Percentiles rank a stretch among this genome's conserved stretches.
These are phyloP conservation scores for Caenorhabditis virilis DNA, from an alignment of 2,888 invertebrate species.

Conservation along the genomic window DNA sequence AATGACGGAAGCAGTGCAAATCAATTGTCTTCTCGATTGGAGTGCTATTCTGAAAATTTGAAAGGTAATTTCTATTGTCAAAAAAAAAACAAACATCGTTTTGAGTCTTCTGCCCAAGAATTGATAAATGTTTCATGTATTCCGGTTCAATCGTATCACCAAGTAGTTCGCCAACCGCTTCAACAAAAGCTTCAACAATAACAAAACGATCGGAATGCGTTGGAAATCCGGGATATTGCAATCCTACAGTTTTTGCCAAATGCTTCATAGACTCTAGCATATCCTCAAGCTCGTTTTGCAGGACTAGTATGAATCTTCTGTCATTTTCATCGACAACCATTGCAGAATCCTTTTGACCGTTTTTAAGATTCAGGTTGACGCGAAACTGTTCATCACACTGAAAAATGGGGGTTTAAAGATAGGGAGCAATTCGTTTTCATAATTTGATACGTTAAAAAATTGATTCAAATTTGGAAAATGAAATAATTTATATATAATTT, in stretches of 20 bases:
- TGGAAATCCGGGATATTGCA: conserved; percentile 53
- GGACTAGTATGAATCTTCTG: conserved; percentile 46
- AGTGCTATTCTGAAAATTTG: conserved; percentile 12
- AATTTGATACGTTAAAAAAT: not conserved
- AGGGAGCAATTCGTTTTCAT: too few species aligned
- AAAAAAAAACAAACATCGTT: conserved; percentile 11
- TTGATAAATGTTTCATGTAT: conserved; percentile 35
- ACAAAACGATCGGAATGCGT: conserved; percentile 43
- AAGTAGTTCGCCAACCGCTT: conserved; percentile 47
- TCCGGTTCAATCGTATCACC: conserved; percentile 29
- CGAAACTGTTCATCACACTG: conserved; percentile 26
- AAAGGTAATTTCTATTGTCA: not conserved
- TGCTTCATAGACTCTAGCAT: conserved; percentile 43
- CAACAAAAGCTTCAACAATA: conserved; percentile 53
- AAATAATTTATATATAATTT: too few species aligned
- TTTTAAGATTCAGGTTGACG: conserved; percentile 32
- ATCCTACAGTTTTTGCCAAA: conserved; percentile 38
- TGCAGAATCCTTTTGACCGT: conserved; percentile 30
- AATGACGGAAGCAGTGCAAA: conserved; percentile 35
- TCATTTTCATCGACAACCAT: conserved; percentile 37
- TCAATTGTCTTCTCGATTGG: conserved; percentile 44
- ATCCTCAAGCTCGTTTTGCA: conserved; percentile 43
- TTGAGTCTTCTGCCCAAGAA: conserved; percentile 30
- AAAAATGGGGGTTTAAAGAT: too few species aligned
- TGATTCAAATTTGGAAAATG: too few species aligned